Base-by-base conservation (phyloP, 2,888 invertebrate genomes). In the Sarcophaga caerulescens region DNA sequence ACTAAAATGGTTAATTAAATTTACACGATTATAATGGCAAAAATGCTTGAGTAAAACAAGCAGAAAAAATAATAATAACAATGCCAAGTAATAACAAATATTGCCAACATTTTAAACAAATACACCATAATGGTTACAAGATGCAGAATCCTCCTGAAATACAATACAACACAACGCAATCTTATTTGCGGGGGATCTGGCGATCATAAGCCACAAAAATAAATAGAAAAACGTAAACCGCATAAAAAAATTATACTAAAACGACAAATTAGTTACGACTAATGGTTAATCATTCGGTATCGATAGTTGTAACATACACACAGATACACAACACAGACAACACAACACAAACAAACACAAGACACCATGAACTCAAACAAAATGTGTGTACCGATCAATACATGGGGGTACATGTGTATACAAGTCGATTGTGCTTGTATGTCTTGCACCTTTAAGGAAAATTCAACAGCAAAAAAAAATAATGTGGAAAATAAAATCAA, bases 261-360 rank as follows among this genome's bases (percentile, higher is more conserved):
- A 79, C 70, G 86, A 84, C 86, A 81, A 86, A 86, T 86, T 86
- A 86, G 83, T 84, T 81, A 66, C 81, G 81, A 70, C 77, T 86
- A 78, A 84, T 84, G 85, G 83, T 81, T 84, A 75, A 79, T 84
- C 84, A 75, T 79, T 65, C 60, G 47, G 19, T 77, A 77, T 63
- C 69, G 59, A 21, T 65, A 14, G 45, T 52, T 52, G 14, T 52
- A 4, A 60, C 35, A 10, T 35, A 35, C 35, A 35, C 35, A 2
- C 69, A 52, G 4, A 52, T 5, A 52, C 3, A 52, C 52, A 52
- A 52, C 12, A 12, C 11, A n/a, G n/a, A n/a, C n/a, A 75, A 12
- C 12, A 63, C 75, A 65, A 65, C 4, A 52, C 52, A 52, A 76
- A 12, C 12, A 65, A 76, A 12, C 12, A 65, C 75, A 65, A 65